These are phyloP conservation scores for Sesamia nonagrioides DNA, from an alignment of 1,140 invertebrate species.

Conservation along the genomic window DNA sequence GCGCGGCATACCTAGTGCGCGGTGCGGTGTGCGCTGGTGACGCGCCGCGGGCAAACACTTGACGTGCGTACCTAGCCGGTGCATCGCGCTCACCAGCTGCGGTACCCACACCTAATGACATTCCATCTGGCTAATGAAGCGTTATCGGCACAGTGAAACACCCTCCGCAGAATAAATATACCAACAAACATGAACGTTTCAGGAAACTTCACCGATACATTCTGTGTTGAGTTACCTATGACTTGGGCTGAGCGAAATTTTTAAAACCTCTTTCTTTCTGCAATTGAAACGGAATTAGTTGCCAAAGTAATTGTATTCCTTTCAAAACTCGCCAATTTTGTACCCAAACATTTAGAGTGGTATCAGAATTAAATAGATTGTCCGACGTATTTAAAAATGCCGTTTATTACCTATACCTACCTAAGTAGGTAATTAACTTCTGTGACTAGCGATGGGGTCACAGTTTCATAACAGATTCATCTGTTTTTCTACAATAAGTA, in stretches of 20 bases:
- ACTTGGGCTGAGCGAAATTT: not conserved
- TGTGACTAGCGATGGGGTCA: too few species aligned
- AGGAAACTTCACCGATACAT: conserved; percentile 16
- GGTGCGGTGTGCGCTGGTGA: not conserved
- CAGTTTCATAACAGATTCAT: too few species aligned
- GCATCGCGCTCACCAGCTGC: conserved; percentile 45
- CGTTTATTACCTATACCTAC: too few species aligned
- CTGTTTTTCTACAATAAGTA: too few species aligned
- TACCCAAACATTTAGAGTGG: too few species aligned
- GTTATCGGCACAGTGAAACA: conserved; percentile 57
- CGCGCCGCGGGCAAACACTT: conserved; percentile 66
- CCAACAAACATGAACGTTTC: conserved; percentile 5
- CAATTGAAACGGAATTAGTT: too few species aligned
- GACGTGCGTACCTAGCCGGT: conserved; percentile 53
- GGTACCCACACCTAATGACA: conserved; percentile 70
- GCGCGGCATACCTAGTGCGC: too few species aligned
- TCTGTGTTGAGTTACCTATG: not conserved
- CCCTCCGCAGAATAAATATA: conserved; percentile 18
- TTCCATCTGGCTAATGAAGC: conserved; percentile 76
- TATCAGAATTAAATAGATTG: too few species aligned
- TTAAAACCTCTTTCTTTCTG: not conserved
- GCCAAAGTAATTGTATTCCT: too few species aligned
- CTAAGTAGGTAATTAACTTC: too few species aligned
- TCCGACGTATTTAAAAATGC: too few species aligned
- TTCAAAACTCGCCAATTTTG: too few species aligned